Evolutionary conservation across 2,113 vertebrate genomes (phyloP).

Genomic region (Gymnogyps californianus): DNA sequence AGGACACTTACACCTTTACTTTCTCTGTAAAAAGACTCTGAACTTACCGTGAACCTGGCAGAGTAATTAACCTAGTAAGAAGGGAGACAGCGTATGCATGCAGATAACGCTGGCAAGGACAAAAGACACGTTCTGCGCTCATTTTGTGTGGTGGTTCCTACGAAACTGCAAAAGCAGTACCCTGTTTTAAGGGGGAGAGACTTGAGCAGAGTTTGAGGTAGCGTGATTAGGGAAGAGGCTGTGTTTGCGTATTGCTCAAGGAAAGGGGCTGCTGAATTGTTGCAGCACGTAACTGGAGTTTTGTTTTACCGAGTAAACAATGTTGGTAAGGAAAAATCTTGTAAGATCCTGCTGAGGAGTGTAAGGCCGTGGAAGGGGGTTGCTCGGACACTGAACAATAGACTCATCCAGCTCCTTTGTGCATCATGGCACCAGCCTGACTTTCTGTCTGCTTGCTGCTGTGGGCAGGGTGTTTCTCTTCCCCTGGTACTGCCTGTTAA

Average conservation of each 20-base stretch:
- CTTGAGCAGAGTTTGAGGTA: background rate
- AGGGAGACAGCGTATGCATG: fast-evolving
- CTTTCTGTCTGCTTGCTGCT: background rate
- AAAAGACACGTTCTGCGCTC: fast-evolving
- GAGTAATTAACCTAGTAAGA: background rate
- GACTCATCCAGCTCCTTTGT: background rate
- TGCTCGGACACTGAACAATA: background rate
- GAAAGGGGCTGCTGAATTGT: background rate
- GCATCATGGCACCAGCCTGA: background rate
- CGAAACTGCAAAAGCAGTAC: background rate
- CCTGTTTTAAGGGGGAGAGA: background rate
- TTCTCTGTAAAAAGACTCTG: background rate
- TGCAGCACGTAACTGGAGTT: background rate
- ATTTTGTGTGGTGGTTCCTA: background rate
- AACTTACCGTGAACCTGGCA: background rate
- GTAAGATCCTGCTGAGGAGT: background rate
- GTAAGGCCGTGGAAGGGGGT: background rate
- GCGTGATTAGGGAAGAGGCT: background rate
- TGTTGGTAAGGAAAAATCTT: no score
- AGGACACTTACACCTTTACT: background rate
- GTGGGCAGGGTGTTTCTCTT: background rate
- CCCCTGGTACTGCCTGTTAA: background rate
- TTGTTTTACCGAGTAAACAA: background rate
- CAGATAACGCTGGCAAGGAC: background rate
- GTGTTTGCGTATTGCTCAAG: background rate